A percentile compares a stretch with the other conserved stretches of the same genome.
Conservation (phyloP, 2,113 vertebrate genomes). For the Mustelus asterias region DNA sequence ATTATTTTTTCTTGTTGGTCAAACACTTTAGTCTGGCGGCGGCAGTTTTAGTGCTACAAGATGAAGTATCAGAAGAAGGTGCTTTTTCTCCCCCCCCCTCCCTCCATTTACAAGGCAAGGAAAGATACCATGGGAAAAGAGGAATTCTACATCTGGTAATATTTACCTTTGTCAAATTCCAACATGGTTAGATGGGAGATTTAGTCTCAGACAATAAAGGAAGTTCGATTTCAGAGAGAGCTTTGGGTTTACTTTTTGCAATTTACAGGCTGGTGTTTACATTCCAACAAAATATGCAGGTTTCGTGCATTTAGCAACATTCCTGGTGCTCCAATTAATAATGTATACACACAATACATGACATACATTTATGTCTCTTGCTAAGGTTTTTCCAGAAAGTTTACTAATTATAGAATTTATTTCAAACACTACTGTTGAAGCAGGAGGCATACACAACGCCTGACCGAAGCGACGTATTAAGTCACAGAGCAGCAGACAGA, state of each 20-base stretch:
- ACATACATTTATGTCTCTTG: not conserved
- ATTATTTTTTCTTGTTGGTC: not conserved
- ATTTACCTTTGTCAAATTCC: constrained; percentile 8
- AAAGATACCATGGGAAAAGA: constrained; percentile 16
- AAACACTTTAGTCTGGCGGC: not conserved
- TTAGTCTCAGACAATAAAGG: constrained; percentile 26
- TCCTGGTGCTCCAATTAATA: not conserved
- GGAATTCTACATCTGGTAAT: constrained; percentile 22
- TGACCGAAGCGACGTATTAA: not conserved
- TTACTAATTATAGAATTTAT: not conserved
- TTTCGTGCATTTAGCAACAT: not conserved
- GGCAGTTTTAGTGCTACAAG: not conserved
- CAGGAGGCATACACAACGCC: not conserved
- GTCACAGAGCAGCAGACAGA: not conserved
- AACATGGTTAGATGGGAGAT: not conserved
- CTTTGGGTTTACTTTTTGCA: not conserved
- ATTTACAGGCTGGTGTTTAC: not conserved
- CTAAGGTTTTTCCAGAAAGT: not conserved
- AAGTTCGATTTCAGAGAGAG: not conserved
- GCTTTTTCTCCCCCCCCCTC: not conserved
- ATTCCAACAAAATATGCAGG: not conserved
- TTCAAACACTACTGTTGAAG: not conserved
- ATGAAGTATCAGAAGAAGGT: not conserved
- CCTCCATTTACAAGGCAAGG: not conserved
- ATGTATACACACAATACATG: not conserved